These are phyloP conservation scores for Diaprepes abbreviatus DNA, from an alignment of 2,888 invertebrate genomes.

Conservation along the genomic window DNA sequence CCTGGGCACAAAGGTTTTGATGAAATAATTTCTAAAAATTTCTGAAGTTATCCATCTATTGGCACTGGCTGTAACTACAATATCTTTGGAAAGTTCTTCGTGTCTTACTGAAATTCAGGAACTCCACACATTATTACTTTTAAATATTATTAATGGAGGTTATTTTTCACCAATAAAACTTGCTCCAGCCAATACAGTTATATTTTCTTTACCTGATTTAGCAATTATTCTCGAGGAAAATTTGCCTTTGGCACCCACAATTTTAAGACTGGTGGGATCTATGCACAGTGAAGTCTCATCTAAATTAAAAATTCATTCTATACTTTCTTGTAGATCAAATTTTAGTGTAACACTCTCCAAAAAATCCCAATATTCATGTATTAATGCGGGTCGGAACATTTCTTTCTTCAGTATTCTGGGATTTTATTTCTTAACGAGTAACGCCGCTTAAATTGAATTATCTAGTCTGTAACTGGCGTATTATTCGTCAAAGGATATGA, in stretches of 20 bases:
- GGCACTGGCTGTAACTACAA: constrained; percentile 55
- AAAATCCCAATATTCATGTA: no score
- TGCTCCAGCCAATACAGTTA: neutral
- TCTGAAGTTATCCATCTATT: constrained; percentile 57
- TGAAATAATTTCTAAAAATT: constrained; percentile 32
- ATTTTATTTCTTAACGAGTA: no score
- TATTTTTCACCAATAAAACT: constrained; percentile 56
- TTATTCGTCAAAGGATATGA: no score
- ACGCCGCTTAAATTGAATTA: no score
- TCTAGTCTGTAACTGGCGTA: no score
- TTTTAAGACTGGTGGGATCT: neutral
- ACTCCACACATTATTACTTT: constrained; percentile 60
- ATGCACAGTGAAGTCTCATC: no score
- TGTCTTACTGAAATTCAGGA: constrained; percentile 51
- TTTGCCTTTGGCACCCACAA: neutral
- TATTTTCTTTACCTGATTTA: neutral
- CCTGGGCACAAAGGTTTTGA: constrained; percentile 5
- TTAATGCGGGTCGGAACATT: no score
- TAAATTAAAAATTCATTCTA: no score
- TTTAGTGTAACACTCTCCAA: no score
- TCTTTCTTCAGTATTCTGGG: no score
- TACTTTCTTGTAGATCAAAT: no score
- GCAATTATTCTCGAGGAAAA: neutral
- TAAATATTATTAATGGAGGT: constrained; percentile 60
- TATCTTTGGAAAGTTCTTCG: constrained; percentile 18